These are phyloP conservation scores for Solen grandis DNA, from an alignment of 1,140 invertebrate genomes.

Conservation along the genomic window DNA sequence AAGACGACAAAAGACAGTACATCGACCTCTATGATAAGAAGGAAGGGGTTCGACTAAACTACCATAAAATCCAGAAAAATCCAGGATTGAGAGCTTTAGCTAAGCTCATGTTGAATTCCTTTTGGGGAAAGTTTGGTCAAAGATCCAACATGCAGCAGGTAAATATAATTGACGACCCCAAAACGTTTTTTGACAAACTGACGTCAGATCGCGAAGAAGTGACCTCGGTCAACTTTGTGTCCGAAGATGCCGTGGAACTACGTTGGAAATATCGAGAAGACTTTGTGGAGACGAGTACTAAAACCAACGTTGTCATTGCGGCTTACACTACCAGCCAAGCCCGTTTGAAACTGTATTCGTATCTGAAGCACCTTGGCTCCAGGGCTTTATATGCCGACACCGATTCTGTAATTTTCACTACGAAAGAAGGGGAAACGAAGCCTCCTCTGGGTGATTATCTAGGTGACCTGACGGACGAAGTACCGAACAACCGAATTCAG, in stretches of 20 bases:
- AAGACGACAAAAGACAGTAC: slow-evolving; percentile 62
- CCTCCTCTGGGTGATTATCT: slow-evolving; percentile 24
- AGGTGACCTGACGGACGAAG: slow-evolving; percentile 26
- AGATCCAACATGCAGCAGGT: slow-evolving; percentile 27
- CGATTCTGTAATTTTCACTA: slow-evolving; percentile 75
- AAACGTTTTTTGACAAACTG: slow-evolving; percentile 59
- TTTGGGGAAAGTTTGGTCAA: slow-evolving; percentile 57
- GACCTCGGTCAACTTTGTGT: slow-evolving; percentile 18
- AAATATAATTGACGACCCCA: slow-evolving; percentile 1
- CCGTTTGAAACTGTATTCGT: slow-evolving; percentile 76
- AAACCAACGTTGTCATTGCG: slow-evolving; percentile 75
- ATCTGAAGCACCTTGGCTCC: slow-evolving; percentile 71
- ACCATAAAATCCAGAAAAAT: slow-evolving; percentile 75
- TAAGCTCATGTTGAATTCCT: too few relatives aligned
- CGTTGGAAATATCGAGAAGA: slow-evolving; percentile 10
- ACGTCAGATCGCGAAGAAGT: slow-evolving; percentile 40
- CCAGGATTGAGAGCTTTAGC: slow-evolving; percentile 65
- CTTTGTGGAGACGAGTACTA: neutral
- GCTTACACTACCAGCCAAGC: slow-evolving; percentile 78
- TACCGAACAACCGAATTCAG: slow-evolving; percentile 2
- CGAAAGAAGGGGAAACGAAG: neutral
- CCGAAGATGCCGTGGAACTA: slow-evolving; percentile 29
- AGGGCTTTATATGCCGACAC: slow-evolving; percentile 80
- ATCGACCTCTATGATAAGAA: slow-evolving; percentile 55
- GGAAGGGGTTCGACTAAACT: slow-evolving; percentile 78